Evolutionary conservation across 2,888 invertebrate genomes (phyloP), one percentile per base, ranked within the genome.

Genomic region (Palloptera scutellata): DNA sequence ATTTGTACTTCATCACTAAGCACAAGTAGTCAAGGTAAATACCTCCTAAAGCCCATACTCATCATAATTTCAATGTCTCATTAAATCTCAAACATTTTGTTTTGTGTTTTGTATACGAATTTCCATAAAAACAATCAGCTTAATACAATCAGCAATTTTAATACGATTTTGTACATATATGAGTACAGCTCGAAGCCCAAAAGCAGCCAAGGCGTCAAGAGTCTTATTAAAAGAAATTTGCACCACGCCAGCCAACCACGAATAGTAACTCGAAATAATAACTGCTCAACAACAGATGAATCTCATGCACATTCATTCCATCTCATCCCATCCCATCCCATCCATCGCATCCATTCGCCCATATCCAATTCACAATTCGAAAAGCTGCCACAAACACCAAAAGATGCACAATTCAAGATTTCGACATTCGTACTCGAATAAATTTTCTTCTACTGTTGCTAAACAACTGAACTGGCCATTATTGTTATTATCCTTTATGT

Each of bases 151-250:
- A 65, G 59, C 61, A 65, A 62, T 65, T 68, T 65, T 54, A 62
- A 20, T 68, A 64, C 60, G 65, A 59, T 60, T 19, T n/a, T n/a
- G n/a, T n/a, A n/a, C n/a, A n/a, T n/a, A n/a, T n/a, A n/a, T n/a
- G n/a, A n/a, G n/a, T n/a, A n/a, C n/a, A n/a, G 15, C 48, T 48
- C 48, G 48, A n/a, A 48, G 13, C 48, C 15, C 15, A 48, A 48
- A 48, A 15, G 13, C 12, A n/a, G 60, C 53, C 43, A 74, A 80
- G 79, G 80, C 80, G 80, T 80, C 79, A 80, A 80, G 78, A 79
- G 77, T 77, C 80, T 80, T 80, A 80, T 80, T 80, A 80, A 80
- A 78, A 76, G 76, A 79, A 79, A 79, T 80, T 79, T 79, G 78
- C 78, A 77, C 77, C 74, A 76, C 74, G 42, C 59, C 45, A 58